Percentiles rank a stretch among this genome's conserved stretches.
Evolutionary conservation across 2,113 vertebrate species (phyloP).

Genomic region (Amblyopsis rosae): DNA sequence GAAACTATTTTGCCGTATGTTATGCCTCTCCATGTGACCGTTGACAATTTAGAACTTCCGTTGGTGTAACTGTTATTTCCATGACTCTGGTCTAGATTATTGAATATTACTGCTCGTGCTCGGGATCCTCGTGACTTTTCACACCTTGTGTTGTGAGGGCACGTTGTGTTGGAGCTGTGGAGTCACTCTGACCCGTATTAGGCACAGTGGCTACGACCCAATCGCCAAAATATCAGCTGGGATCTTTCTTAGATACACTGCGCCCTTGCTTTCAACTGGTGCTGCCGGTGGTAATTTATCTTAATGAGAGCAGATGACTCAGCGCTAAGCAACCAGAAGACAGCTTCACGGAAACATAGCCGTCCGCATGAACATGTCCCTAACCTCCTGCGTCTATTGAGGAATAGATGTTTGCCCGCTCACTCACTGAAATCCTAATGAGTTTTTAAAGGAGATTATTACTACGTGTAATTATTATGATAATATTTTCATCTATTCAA

Average conservation of each 20-base stretch:
- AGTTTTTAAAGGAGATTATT: slow-evolving; percentile 73
- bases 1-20: no score
- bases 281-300: slow-evolving; percentile 67
- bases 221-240: slow-evolving; percentile 19
- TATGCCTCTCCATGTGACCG: no score
- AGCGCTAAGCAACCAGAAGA: no score
- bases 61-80: no score
- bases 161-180: slow-evolving; percentile 37
- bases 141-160: slow-evolving; percentile 39
- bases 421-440: slow-evolving; percentile 73
- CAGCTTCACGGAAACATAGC: slow-evolving; percentile 1
- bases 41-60: no score
- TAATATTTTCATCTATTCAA: slow-evolving; percentile 76
- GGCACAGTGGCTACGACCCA: slow-evolving; percentile 21
- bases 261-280: slow-evolving; percentile 34
- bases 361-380: slow-evolving; percentile 25
- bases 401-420: slow-evolving; percentile 55
- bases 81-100: neutral
- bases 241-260: slow-evolving; percentile 49
- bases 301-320: slow-evolving; percentile 71
- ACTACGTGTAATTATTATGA: slow-evolving; percentile 79
- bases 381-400: slow-evolving; percentile 51
- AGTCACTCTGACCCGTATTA: slow-evolving; percentile 36
- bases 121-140: slow-evolving; percentile 43
- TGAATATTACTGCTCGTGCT: slow-evolving; percentile 6